These are phyloP conservation scores for Sarcophaga subvicina DNA, from an alignment of 2,888 invertebrate species.

Conservation along the genomic window DNA sequence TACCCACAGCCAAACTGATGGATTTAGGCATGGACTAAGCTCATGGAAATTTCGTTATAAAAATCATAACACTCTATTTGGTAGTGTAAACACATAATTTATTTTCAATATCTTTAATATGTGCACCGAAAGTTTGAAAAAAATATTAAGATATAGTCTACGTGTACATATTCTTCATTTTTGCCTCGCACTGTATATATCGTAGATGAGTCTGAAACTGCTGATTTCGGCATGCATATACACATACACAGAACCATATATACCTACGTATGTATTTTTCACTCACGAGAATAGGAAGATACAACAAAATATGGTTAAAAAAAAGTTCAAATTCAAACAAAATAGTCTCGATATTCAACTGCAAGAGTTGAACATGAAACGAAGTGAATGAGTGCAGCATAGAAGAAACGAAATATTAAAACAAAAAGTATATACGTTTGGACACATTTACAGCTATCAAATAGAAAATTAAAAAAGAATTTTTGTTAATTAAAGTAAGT, in stretches of 20 bases:
- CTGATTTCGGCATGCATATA: conserved; percentile 47
- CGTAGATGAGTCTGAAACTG: conserved; percentile 45
- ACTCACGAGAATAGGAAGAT: conserved; percentile 58
- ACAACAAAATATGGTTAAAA: conserved; percentile 58
- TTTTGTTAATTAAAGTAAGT: conserved; percentile 43
- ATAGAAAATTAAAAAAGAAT: conserved; percentile 31
- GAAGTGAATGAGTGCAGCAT: conserved; percentile 50
- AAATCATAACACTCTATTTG: too few species aligned
- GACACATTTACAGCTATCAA: conserved; percentile 7
- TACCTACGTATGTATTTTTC: neutral
- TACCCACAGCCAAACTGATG: too few species aligned
- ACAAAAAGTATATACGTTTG: conserved; percentile 21
- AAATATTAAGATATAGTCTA: too few species aligned
- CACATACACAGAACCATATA: neutral
- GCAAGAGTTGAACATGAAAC: conserved; percentile 63
- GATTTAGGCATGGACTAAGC: too few species aligned
- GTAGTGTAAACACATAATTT: too few species aligned
- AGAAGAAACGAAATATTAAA: conserved; percentile 39
- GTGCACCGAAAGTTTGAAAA: neutral
- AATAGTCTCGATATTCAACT: conserved; percentile 65
- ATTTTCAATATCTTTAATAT: too few species aligned
- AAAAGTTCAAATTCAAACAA: conserved; percentile 53
- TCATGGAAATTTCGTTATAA: too few species aligned
- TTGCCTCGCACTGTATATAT: neutral
- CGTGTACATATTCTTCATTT: neutral